Conservation (phyloP, 1,140 invertebrate species). For the Hesperophylax magnus region DNA sequence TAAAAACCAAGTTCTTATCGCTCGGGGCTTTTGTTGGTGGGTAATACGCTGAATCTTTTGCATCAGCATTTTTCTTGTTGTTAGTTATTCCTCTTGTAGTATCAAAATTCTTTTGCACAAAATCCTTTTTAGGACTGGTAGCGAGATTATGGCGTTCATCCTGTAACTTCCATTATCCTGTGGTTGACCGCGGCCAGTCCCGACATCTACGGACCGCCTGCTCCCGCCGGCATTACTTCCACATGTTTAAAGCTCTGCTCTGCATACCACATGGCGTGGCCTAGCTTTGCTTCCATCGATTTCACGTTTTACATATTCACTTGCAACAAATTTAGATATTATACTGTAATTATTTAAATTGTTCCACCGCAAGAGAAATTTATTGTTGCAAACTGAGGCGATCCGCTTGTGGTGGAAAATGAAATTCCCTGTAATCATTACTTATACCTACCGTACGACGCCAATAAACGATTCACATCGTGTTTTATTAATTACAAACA, state of each 20-base stretch:
- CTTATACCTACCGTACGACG: too few species aligned
- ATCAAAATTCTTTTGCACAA: too few species aligned
- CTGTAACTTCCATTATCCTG: too few species aligned
- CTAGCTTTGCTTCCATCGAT: conserved; percentile 26
- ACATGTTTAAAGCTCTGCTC: not conserved
- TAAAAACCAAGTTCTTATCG: too few species aligned
- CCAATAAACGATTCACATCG: too few species aligned
- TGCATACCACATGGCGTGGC: not conserved
- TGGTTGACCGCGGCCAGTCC: not conserved
- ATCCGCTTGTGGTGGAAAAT: conserved; percentile 7
- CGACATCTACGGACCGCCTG: not conserved
- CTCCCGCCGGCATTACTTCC: not conserved
- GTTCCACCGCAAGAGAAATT: not conserved
- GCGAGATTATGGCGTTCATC: too few species aligned
- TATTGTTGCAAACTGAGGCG: conserved; percentile 6
- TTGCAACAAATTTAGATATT: conserved; percentile 19
- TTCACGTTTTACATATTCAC: conserved; percentile 36
- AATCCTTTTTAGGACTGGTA: too few species aligned
- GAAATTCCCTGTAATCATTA: not conserved
- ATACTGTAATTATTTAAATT: conserved; percentile 32
- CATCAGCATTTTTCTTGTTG: too few species aligned
- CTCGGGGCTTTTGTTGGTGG: too few species aligned
- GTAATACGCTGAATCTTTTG: too few species aligned
- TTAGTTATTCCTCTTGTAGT: too few species aligned
- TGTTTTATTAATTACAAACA: too few species aligned